Base-by-base conservation (phyloP, 1,140 invertebrate species). In the Caenorhabditis briggsae region DNA sequence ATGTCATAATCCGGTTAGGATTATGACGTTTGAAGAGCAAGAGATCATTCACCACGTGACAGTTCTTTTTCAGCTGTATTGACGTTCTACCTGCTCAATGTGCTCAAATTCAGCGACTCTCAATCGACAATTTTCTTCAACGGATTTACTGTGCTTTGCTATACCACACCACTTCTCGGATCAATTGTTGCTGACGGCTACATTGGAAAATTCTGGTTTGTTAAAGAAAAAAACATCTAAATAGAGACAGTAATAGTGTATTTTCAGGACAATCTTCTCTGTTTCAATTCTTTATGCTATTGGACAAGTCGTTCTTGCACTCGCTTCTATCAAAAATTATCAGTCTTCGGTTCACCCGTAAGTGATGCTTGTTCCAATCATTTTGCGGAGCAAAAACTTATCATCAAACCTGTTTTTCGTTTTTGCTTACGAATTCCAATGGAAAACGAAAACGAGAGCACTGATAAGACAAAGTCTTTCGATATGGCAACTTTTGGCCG, bases 131-230 rank as follows among this genome's bases (percentile, higher is more conserved):
- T 64, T 41, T 89, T 90, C 93, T 82, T 92, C 94, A 55, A 98
- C 92, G 90, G 94, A 0, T 97, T 97, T 91, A 94, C 94, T 14
- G 95, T 95, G 93, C 92, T 96, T 33, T 95, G 95, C 33, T 97
- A 97, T 91, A 95, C 97, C 90, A 96, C 95, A 50, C 96, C 96
- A 0, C 87, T 97, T 14, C 91, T 97, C 46, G 96, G 97, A 0
- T 96, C 96, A 0, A 95, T 97, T 61, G 88, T 97, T n/a, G 96
- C 96, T 0, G 96, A 98, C 92, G 95, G 96, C 25, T 95, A 94
- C 88, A 93, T 97, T 0, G 96, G 96, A 86, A 96, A 96, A 93
- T 97, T 95, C 92, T 95, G 94, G 93, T 95, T 90, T 90, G 88
- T 70, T 7, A 11, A 5, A n/a, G n/a, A n/a, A n/a, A n/a, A n/a